These are phyloP conservation scores for Tillus elongatus DNA, from an alignment of 2,888 invertebrate species.

Conservation along the genomic window DNA sequence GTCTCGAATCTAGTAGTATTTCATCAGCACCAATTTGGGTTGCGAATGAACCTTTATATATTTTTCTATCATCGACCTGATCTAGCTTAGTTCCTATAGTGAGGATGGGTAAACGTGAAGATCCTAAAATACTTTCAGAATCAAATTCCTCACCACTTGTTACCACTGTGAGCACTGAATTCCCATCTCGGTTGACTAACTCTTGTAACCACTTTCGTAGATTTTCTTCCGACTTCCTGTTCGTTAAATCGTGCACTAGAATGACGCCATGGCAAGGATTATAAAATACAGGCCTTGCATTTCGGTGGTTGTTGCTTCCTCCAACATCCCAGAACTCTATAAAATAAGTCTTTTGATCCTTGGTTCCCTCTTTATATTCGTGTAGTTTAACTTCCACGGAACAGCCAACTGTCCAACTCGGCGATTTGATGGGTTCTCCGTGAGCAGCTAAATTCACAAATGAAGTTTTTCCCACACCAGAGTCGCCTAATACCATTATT, in stretches of 20 bases:
- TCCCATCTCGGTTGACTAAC: slow-evolving; percentile 63
- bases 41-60: slow-evolving; percentile 59
- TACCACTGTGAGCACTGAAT: slow-evolving; percentile 21
- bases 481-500: slow-evolving; percentile 82
- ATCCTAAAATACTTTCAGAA: slow-evolving; percentile 76
- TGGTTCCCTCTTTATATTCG: slow-evolving; percentile 89
- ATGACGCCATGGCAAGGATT: slow-evolving; percentile 90
- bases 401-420: slow-evolving; percentile 94
- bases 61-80: slow-evolving; percentile 66
- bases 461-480: slow-evolving; percentile 95
- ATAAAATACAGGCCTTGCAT: slow-evolving; percentile 90
- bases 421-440: slow-evolving; percentile 73
- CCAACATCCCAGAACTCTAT: slow-evolving; percentile 97
- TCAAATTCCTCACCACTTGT: slow-evolving; percentile 60
- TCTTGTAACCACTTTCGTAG: slow-evolving; percentile 89
- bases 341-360: slow-evolving; percentile 82
- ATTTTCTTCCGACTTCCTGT: slow-evolving; percentile 91
- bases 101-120: slow-evolving; percentile 84
- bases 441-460: slow-evolving; percentile 86
- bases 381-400: slow-evolving; percentile 93
- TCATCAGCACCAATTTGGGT: slow-evolving; percentile 91
- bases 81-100: slow-evolving; percentile 93
- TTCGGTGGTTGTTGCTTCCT: slow-evolving; percentile 86
- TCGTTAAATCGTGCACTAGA: slow-evolving; percentile 92
- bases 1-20: slow-evolving; percentile 71